These are phyloP conservation scores for Thereuonema tuberculata DNA, from an alignment of 1,140 invertebrate genomes.

Conservation along the genomic window DNA sequence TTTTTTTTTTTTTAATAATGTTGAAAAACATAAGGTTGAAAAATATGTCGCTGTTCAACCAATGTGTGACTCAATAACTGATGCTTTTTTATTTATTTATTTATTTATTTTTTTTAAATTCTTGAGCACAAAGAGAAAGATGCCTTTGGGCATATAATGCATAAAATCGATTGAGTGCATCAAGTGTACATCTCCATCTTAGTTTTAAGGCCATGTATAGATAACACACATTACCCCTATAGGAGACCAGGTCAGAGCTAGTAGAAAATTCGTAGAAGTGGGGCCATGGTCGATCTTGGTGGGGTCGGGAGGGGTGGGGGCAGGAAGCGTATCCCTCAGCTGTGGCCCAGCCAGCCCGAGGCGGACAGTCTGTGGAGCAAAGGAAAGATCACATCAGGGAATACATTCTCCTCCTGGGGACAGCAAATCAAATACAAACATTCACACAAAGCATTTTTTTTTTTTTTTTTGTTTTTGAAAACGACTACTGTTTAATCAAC, in stretches of 20 bases:
- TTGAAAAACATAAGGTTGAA: no score
- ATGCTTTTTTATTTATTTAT: background rate
- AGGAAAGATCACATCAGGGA: no score
- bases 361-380: constrained; percentile 1
- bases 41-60: background rate
- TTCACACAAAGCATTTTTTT: no score
- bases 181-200: background rate
- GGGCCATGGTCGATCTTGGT: background rate
- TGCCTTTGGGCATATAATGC: background rate
- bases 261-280: background rate
- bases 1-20: no score
- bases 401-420: no score
- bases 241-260: background rate
- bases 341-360: constrained; percentile 7
- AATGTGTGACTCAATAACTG: background rate
- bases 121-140: background rate
- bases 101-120: background rate
- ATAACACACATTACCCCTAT: constrained; percentile 8
- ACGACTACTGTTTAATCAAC: no score
- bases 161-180: background rate
- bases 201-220: background rate
- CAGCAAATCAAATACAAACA: no score
- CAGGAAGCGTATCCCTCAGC: constrained; percentile 4
- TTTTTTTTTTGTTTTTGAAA: no score
- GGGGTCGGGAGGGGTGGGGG: constrained; percentile 6